These are phyloP conservation scores for Hedychridium roseum DNA, from an alignment of 2,888 invertebrate species.

Conservation along the genomic window DNA sequence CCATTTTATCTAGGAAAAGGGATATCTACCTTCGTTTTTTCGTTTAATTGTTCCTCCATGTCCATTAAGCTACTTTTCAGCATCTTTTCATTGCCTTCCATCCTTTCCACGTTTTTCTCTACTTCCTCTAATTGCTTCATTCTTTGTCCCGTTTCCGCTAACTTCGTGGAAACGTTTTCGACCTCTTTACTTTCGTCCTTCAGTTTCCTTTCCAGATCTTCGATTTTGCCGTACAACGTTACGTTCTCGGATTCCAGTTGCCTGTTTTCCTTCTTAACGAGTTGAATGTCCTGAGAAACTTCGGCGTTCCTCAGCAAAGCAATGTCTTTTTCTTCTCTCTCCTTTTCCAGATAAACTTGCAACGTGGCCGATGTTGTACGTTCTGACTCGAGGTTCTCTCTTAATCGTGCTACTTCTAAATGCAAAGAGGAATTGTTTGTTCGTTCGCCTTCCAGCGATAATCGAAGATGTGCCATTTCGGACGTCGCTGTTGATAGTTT, in stretches of 20 bases:
- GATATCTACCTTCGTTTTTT: conserved; percentile 70
- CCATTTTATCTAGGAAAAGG: conserved; percentile 4
- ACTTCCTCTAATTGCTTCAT: conserved; percentile 66
- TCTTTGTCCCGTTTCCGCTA: conserved; percentile 60
- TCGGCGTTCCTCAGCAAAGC: conserved; percentile 81
- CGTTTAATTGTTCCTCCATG: conserved; percentile 70
- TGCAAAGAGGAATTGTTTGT: conserved; percentile 51
- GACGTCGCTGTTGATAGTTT: conserved; percentile 40
- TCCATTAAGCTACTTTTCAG: conserved; percentile 66
- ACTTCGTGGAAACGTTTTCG: conserved; percentile 39
- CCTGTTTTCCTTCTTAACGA: conserved; percentile 77
- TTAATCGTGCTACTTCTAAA: conserved; percentile 49
- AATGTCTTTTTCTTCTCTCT: conserved; percentile 79
- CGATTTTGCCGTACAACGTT: conserved; percentile 70
- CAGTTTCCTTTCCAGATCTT: conserved; percentile 67
- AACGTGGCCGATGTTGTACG: conserved; percentile 43
- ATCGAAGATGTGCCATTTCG: conserved; percentile 45
- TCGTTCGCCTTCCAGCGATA: conserved; percentile 49
- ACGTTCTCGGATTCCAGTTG: conserved; percentile 73
- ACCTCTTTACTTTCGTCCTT: conserved; percentile 67
- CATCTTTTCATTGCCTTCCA: conserved; percentile 64
- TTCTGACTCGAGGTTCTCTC: conserved; percentile 52
- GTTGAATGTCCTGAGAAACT: conserved; percentile 81
- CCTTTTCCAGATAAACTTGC: conserved; percentile 60
- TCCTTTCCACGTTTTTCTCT: conserved; percentile 57